These are phyloP conservation scores for Pristionchus entomophagus DNA, from an alignment of 2,888 invertebrate genomes.

Conservation along the genomic window DNA sequence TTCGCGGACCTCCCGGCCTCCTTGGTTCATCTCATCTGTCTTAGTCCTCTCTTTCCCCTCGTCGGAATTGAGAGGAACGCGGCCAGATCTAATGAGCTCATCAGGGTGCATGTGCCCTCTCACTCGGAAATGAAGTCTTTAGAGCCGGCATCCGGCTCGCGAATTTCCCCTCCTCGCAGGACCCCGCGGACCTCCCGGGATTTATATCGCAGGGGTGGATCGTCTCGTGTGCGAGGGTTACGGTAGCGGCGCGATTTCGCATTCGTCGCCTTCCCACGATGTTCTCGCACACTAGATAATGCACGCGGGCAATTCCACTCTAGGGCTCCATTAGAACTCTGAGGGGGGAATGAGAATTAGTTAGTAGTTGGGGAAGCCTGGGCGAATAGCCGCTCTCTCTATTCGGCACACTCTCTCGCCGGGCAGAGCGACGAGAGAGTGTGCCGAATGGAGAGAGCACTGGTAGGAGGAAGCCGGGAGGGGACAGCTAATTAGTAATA, in stretches of 20 bases:
- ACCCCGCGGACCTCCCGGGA: neutral
- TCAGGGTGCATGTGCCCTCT: neutral
- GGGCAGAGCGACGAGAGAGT: too few relatives aligned
- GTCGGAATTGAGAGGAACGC: neutral
- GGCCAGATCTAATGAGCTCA: constrained; percentile 28
- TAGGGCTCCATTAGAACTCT: constrained; percentile 28
- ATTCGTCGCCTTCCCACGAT: constrained; percentile 9
- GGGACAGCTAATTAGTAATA: too few relatives aligned
- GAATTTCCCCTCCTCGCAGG: constrained; percentile 8
- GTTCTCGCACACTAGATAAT: neutral
- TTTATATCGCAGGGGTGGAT: too few relatives aligned
- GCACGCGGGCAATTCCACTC: neutral
- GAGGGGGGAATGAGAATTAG: constrained; percentile 3
- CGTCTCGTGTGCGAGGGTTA: too few relatives aligned
- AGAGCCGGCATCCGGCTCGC: constrained; percentile 12
- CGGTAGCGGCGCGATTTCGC: neutral
- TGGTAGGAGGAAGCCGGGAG: too few relatives aligned
- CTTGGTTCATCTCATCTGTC: neutral
- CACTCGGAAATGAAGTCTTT: constrained; percentile 41
- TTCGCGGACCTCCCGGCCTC: neutral
- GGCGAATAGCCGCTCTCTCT: too few relatives aligned
- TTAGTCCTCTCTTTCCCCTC: neutral
- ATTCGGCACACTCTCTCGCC: too few relatives aligned
- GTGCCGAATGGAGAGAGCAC: too few relatives aligned
- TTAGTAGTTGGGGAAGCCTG: neutral